These are phyloP conservation scores for Characodon lateralis DNA, from an alignment of 2,797 vertebrate species.

Conservation along the genomic window DNA sequence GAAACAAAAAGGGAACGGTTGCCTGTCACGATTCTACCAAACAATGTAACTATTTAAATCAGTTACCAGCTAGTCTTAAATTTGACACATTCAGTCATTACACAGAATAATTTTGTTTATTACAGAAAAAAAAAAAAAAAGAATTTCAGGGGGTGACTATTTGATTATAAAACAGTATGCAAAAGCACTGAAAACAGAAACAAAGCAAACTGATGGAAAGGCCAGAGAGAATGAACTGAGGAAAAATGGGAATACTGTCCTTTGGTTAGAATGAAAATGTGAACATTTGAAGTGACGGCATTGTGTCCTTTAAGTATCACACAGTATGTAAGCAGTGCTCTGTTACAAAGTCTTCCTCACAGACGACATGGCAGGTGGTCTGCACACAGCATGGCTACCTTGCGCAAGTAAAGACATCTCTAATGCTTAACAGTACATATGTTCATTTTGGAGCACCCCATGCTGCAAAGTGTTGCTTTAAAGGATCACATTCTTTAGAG, in stretches of 20 bases:
- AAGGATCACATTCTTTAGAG: not conserved
- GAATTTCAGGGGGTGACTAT: not conserved
- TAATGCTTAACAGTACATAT: not conserved
- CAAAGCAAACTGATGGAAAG: not conserved
- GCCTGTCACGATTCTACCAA: not conserved
- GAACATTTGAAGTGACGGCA: not conserved
- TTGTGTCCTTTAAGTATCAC: not conserved
- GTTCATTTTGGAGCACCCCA: not conserved
- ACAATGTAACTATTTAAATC: not conserved
- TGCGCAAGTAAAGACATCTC: not conserved
- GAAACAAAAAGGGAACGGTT: not conserved
- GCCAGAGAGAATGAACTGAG: not conserved
- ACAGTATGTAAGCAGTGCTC: not conserved
- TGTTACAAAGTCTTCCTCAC: not conserved
- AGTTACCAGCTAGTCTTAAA: not conserved
- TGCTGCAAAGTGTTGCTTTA: not conserved
- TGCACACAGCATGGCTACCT: slow-evolving; percentile 4
- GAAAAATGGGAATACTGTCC: not conserved
- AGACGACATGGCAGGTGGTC: not conserved
- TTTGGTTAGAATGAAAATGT: not conserved
- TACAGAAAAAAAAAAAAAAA: not conserved
- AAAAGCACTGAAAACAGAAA: not conserved
- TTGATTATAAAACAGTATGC: not conserved
- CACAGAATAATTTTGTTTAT: not conserved
- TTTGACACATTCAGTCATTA: not conserved